phyloP scores from a whole-genome alignment of 2,113 vertebrate genomes.

The Hippocampus mohnikei region DNA sequence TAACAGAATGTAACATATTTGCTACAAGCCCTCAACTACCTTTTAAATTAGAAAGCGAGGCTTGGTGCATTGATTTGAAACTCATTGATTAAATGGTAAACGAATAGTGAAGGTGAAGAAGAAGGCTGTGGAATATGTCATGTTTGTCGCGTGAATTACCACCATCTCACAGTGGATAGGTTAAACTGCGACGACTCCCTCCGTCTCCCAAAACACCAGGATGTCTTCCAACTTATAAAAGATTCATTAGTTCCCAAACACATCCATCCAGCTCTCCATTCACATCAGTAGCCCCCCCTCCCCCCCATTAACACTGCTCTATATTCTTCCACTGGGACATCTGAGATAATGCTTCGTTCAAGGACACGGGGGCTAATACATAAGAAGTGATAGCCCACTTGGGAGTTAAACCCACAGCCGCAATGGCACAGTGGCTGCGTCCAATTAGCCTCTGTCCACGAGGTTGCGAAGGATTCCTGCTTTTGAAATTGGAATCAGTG shows the following conservation, averaged over 20 bases:
- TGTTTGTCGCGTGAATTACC: conserved; percentile 31
- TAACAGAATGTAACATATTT: too few relatives aligned
- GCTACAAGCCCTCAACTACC: too few relatives aligned
- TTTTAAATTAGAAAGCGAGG: too few relatives aligned
- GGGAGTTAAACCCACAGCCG: conserved; percentile 63
- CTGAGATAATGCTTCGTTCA: conserved; percentile 62
- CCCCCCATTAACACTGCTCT: conserved; percentile 52
- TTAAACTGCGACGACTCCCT: conserved; percentile 49
- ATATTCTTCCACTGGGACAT: conserved; percentile 45
- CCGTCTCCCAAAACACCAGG: conserved; percentile 45
- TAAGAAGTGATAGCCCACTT: conserved; percentile 53
- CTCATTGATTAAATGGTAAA: too few relatives aligned
- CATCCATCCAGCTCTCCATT: conserved; percentile 54
- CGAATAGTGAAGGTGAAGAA: background rate
- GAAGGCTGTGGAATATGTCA: conserved; percentile 2
- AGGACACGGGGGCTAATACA: conserved; percentile 60
- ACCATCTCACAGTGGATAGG: conserved; percentile 35
- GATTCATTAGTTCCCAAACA: conserved; percentile 66
- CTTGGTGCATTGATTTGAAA: too few relatives aligned
- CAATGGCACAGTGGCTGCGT: conserved; percentile 51
- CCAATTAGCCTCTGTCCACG: conserved; percentile 26
- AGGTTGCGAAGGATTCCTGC: conserved; percentile 37
- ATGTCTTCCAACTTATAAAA: conserved; percentile 65
- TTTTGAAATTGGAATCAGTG: conserved; percentile 42
- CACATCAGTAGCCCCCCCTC: conserved; percentile 29